phyloP scores from a whole-genome alignment of 2,113 vertebrate species.

The Percina caprodes region DNA sequence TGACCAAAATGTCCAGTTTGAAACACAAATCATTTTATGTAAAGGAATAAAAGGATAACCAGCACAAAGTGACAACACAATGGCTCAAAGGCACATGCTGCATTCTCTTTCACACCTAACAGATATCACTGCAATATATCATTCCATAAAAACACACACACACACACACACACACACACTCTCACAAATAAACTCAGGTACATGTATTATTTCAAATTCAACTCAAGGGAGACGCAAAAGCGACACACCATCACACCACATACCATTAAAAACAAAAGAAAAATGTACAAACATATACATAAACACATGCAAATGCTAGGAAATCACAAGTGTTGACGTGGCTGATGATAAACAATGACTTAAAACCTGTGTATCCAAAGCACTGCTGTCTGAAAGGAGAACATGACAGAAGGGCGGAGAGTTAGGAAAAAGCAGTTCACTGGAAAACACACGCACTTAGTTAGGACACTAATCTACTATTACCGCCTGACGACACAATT shows the following conservation, averaged over 20 bases:
- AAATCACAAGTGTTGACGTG: conserved; percentile 80
- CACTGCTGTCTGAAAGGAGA: conserved; percentile 94
- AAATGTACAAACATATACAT: conserved; percentile 18
- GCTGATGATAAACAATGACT: conserved; percentile 75
- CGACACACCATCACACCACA: neutral
- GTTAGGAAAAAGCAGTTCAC: conserved; percentile 80
- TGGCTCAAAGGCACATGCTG: conserved; percentile 84
- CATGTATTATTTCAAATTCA: conserved; percentile 22
- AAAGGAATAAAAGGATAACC: conserved; percentile 49
- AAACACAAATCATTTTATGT: conserved; percentile 78
- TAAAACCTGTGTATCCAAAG: conserved; percentile 98
- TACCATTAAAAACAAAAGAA: conserved; percentile 22
- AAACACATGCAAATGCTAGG: conserved; percentile 81
- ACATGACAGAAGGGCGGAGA: conserved; percentile 85
- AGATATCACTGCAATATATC: conserved; percentile 17
- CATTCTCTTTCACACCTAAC: conserved; percentile 55
- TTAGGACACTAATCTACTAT: conserved; percentile 32
- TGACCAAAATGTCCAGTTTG: conserved; percentile 61
- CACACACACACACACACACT: conserved; percentile 42
- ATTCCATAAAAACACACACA: conserved; percentile 56
- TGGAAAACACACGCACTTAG: conserved; percentile 35
- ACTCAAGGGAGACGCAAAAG: conserved; percentile 1
- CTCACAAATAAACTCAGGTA: conserved; percentile 30
- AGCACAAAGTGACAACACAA: conserved; percentile 36
- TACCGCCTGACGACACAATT: conserved; percentile 32